A percentile compares a stretch with the other conserved stretches of the same genome.
Evolutionary conservation across 1,140 invertebrate species (phyloP).

Genomic region (Lanistes nyassanus): DNA sequence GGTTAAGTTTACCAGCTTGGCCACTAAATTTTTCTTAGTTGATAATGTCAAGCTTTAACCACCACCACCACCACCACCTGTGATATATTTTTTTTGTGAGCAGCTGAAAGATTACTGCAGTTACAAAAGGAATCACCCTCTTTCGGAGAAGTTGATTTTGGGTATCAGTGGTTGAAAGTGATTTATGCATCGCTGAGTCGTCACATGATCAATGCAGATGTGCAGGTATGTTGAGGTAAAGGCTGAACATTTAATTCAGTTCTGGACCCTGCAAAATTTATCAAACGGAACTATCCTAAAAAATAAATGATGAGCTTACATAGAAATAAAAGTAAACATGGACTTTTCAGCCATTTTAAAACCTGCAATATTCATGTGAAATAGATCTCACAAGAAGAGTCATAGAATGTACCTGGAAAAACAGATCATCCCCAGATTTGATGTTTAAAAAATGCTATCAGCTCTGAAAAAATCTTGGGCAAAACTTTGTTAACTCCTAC

Average conservation of each 20-base stretch:
- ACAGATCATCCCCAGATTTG: too few species aligned
- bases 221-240: slow-evolving; percentile 34
- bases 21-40: too few species aligned
- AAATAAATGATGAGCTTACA: background rate
- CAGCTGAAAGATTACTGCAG: slow-evolving; percentile 31
- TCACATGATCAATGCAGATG: slow-evolving; percentile 30
- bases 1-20: too few species aligned
- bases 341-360: too few species aligned
- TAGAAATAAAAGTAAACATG: background rate
- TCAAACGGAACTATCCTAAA: background rate
- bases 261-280: too few species aligned
- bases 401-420: too few species aligned
- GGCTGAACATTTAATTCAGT: too few species aligned
- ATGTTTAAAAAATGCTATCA: too few species aligned
- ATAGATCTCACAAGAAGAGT: too few species aligned
- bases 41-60: too few species aligned
- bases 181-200: slow-evolving; percentile 38
- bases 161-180: slow-evolving; percentile 38
- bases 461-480: too few species aligned
- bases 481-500: slow-evolving; percentile 6
- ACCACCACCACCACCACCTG: background rate
- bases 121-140: background rate
- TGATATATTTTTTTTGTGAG: slow-evolving; percentile 2
- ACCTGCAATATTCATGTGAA: too few species aligned
- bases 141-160: slow-evolving; percentile 15